Conservation (phyloP, 2,797 vertebrate genomes). For the Scarus forsteni region DNA sequence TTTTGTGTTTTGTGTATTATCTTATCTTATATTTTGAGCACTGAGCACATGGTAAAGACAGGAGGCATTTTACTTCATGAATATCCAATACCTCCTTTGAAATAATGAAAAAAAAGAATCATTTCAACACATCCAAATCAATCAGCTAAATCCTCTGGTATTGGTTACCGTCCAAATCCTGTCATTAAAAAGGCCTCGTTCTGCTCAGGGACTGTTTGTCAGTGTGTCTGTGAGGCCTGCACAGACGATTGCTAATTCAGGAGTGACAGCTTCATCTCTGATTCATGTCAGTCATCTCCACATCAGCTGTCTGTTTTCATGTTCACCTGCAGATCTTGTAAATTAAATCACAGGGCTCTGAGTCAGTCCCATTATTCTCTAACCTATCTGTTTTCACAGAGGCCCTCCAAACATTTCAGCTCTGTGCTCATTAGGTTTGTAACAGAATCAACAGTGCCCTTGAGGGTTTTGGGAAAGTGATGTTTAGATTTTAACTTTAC, state of each 20-base stretch:
- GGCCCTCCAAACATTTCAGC: not conserved
- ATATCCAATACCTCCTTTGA: too few species aligned
- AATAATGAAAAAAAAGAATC: too few species aligned
- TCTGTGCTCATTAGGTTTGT: not conserved
- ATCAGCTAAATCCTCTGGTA: too few species aligned
- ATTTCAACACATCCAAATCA: too few species aligned
- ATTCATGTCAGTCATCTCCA: conserved; percentile 2
- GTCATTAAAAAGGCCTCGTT: not conserved
- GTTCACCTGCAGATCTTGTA: not conserved
- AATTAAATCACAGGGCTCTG: not conserved
- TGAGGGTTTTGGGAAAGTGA: too few species aligned
- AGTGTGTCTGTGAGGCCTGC: not conserved
- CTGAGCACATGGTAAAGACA: too few species aligned
- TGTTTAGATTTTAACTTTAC: not conserved
- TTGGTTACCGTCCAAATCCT: not conserved
- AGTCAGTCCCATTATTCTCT: not conserved
- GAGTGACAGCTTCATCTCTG: not conserved
- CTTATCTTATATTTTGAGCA: too few species aligned
- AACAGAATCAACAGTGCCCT: not conserved
- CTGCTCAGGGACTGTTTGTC: not conserved
- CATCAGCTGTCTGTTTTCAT: conserved; percentile 15
- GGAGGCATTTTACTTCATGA: too few species aligned
- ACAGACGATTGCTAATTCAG: not conserved
- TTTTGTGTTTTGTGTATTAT: too few species aligned
- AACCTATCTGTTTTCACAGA: not conserved